Conservation (phyloP, 2,797 vertebrate genomes). For the Astyanax mexicanus region DNA sequence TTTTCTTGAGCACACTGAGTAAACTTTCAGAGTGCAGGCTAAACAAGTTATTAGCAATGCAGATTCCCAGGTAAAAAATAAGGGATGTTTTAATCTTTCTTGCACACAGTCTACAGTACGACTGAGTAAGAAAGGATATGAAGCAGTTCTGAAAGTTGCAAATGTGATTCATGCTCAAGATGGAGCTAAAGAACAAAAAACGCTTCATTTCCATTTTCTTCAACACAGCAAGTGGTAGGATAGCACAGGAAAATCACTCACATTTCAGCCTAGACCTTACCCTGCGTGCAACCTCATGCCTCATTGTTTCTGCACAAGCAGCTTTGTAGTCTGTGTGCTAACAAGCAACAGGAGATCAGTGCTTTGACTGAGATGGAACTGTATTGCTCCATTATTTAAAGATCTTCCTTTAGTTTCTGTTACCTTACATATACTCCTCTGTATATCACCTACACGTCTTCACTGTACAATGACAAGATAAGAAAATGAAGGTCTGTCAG, state of each 20-base stretch:
- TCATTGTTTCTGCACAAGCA: neutral
- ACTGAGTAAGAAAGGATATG: too few species aligned
- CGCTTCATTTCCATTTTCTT: neutral
- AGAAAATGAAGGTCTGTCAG: neutral
- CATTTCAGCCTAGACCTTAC: neutral
- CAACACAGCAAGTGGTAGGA: neutral
- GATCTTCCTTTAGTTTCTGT: neutral
- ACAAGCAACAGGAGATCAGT: slow-evolving; percentile 1
- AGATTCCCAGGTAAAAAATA: too few species aligned
- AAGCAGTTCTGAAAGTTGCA: neutral
- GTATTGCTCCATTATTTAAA: neutral
- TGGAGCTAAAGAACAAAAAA: neutral
- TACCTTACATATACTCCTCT: neutral
- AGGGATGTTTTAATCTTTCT: too few species aligned
- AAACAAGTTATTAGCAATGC: too few species aligned
- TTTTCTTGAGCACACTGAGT: too few species aligned
- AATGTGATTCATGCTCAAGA: neutral
- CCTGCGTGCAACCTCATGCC: neutral
- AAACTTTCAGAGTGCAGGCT: too few species aligned
- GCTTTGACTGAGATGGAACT: neutral
- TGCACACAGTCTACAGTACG: too few species aligned
- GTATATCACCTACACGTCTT: neutral
- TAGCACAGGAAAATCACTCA: neutral
- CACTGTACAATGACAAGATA: slow-evolving; percentile 5
- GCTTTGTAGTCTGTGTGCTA: neutral